Base-by-base conservation (phyloP, 2,888 invertebrate species). In the Antheraea yamamai region DNA sequence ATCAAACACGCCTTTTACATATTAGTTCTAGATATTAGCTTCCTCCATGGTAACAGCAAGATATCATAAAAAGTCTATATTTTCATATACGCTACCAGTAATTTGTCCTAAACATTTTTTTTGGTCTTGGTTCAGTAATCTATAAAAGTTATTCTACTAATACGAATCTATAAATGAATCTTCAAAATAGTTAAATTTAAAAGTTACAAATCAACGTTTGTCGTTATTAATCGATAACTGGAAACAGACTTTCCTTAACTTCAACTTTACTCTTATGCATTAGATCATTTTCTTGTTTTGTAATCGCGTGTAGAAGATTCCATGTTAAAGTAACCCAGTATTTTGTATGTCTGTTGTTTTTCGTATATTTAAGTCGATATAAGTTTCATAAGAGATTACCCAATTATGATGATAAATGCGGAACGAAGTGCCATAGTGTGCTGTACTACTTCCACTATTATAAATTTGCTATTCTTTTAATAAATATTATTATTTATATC, bases 371-470 rank as follows among this genome's bases (percentile, higher is more conserved):
- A 88, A 87, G 82, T 80, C 78, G 79, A 75, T 75, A 74, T 84
- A 85, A 83, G 81, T 51, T 74, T 66, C 82, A 82, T 79, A 79
- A 79, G 81, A 73, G 79, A 77, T 79, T 79, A 81, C 77, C 78
- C 74, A 79, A 81, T 78, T 81, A 83, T 80, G 78, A 77, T 80
- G 80, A 78, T 80, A 81, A 83, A 81, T 83, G 83, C 81, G 89
- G 84, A 92, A 90, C 85, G 87, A 89, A 91, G 93, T 93, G 93
- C 92, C 93, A 93, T 93, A 92, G 85, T 88, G 83, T 87, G 86
- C 81, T 85, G 84, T 88, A 87, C 86, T 82, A 89, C 87, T 89
- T 88, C 87, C 84, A 85, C 78, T 79, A 80, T 81, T 86, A 84
- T 88, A 90, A 89, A 88, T 81, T 79, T 86, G 78, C 81, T 83